Base-by-base conservation (phyloP, 2,113 vertebrate species). In the Petrocephalus microphthalmus region DNA sequence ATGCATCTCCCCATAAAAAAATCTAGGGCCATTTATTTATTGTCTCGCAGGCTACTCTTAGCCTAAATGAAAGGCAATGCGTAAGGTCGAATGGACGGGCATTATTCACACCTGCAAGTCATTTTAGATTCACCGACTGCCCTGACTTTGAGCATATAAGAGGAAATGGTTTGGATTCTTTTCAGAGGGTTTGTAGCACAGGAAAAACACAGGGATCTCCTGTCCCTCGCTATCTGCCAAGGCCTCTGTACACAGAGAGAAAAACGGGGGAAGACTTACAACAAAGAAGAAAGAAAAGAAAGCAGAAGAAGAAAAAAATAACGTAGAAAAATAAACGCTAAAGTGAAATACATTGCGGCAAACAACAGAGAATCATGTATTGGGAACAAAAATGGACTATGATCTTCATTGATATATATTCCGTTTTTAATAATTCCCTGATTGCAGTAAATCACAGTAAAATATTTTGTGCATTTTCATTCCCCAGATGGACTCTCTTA, bases 111-210 rank as follows among this genome's bases (percentile, higher is more conserved):
- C 87, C 87, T 88, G 87, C 87, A 57, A 53, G 53, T 83, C 19
- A 83, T 83, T 88, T 83, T 45, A 42, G 52, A 88, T 25, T 56
- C 15, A 85, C 60, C 25, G 60, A 87, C 20, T 45, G 51, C 33
- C 7, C 87, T 33, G 33, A 22, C 87, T 53, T 19, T 78, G 25
- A 29, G 87, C 49, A 49, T 54, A 45, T 57, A 81, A 81, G 29
- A 29, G 87, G 71, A 81, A 88, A 88, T 81, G 71, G 85, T 86
- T 86, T 8, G 54, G 87, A 88, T 78, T 81, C 47, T 88, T 88
- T 81, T 37, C 25, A 81, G 71, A 74, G 25, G 25, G 47, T 49
- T 49, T 33, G 49, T 25, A 42, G 47, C 54, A 56, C 51, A 54
- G 2, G 47, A 37, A 88, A 56, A 78, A 78, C 87, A 53, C n/a